These are phyloP conservation scores for Pseudopleuronectes americanus DNA, from an alignment of 2,797 vertebrate species.

Conservation along the genomic window DNA sequence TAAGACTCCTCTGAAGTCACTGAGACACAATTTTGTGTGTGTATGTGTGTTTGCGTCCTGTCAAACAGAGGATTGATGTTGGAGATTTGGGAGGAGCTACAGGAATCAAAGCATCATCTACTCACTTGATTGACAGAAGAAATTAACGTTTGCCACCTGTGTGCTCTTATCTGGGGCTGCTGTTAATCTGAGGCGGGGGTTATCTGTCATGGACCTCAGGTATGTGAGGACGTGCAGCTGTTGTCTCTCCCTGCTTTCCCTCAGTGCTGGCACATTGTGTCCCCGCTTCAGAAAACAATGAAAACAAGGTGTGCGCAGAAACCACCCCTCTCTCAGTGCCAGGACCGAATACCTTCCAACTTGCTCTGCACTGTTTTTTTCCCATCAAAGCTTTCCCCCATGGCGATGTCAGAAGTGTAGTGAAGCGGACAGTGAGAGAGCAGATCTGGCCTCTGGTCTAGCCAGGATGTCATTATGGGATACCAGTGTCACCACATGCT, in stretches of 20 bases:
- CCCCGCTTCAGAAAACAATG: constrained; percentile 28
- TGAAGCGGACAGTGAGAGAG: constrained; percentile 37
- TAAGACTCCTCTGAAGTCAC: no score
- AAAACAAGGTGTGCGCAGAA: constrained; percentile 35
- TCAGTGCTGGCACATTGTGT: constrained; percentile 48
- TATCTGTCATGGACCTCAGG: constrained; percentile 32
- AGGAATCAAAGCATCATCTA: constrained; percentile 5
- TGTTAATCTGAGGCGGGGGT: constrained; percentile 35
- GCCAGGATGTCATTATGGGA: constrained; percentile 78
- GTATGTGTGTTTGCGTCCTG: constrained; percentile 6
- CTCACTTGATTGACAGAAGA: constrained; percentile 33
- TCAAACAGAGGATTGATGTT: constrained; percentile 26
- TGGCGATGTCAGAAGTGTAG: constrained; percentile 60
- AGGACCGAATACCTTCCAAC: constrained; percentile 31
- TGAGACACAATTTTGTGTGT: background rate
- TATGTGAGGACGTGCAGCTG: constrained; percentile 51
- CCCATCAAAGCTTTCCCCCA: constrained; percentile 46
- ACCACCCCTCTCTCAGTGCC: constrained; percentile 33
- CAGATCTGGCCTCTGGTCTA: constrained; percentile 58
- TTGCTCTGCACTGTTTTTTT: background rate
- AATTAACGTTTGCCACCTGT: constrained; percentile 51
- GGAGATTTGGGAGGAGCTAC: constrained; percentile 21
- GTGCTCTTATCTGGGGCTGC: constrained; percentile 45
- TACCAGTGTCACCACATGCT: constrained; percentile 68
- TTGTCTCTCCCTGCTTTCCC: constrained; percentile 27